These are phyloP conservation scores for Hydrolagus affinis DNA, from an alignment of 2,113 vertebrate genomes.

Conservation along the genomic window DNA sequence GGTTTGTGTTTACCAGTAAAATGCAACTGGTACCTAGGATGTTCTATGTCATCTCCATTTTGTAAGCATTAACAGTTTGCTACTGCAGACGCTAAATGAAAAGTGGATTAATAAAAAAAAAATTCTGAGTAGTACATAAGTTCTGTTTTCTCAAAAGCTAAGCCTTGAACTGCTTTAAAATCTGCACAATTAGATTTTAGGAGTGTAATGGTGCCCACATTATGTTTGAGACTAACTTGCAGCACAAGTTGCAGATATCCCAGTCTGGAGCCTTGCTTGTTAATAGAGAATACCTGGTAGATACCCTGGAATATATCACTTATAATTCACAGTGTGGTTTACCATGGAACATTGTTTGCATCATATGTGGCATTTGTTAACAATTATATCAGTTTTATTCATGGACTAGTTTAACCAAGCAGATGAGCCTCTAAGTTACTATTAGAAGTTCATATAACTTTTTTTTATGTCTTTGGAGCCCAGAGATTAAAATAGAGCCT, in stretches of 20 bases:
- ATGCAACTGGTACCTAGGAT: background rate
- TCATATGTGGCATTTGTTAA: conserved; percentile 18
- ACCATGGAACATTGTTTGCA: conserved; percentile 21
- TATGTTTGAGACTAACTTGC: background rate
- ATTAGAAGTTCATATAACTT: conserved; percentile 14
- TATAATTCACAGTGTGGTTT: conserved; percentile 14
- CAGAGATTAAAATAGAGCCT: conserved; percentile 22
- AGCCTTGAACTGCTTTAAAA: conserved; percentile 24
- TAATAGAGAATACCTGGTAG: conserved; percentile 11
- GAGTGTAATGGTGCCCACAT: conserved; percentile 24
- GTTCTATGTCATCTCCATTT: conserved; percentile 31
- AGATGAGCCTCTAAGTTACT: background rate
- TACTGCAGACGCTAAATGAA: conserved; percentile 30
- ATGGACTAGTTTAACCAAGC: conserved; percentile 22
- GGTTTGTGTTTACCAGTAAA: conserved; percentile 12
- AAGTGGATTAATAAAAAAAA: conserved; percentile 27
- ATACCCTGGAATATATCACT: background rate
- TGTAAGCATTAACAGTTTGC: conserved; percentile 33
- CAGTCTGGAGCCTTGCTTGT: conserved; percentile 17
- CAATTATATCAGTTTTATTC: conserved; percentile 29
- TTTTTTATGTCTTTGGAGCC: conserved; percentile 11
- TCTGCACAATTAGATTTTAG: conserved; percentile 29
- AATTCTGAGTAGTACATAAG: conserved; percentile 22
- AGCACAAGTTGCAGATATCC: conserved; percentile 8
- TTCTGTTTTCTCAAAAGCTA: conserved; percentile 27